Evolutionary conservation across 1,140 invertebrate species (phyloP), one percentile per base, ranked within the genome.

Genomic region (Diploscapter pachys): DNA sequence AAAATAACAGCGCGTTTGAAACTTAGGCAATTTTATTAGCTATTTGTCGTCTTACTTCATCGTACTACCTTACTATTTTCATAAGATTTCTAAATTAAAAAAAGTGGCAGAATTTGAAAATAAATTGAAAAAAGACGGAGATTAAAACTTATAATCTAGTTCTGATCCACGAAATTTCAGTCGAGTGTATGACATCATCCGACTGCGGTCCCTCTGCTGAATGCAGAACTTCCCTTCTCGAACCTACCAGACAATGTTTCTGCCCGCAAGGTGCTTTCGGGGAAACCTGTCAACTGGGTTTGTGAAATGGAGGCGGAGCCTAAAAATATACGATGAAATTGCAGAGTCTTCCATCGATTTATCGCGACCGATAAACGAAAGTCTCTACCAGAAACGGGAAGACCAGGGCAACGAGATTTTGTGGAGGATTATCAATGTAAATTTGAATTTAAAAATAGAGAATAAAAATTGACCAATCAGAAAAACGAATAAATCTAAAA

Each of bases 381-480:
- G 63, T 2, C 73, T 65, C 6, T 79, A 79, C 64, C 65, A 80
- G 6, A 75, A 77, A 63, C 73, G 72, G 5, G 77, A 75, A 48
- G 77, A 64, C 13, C 65, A 76, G 51, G 65, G 64, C 3, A 77
- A 80, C 73, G 79, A 80, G 67, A 80, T 79, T 54, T 80, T 70
- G 62, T 79, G 78, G 78, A 57, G 72, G n/a, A 72, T 79, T 53
- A 73, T 80, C 67, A 75, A 75, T 5, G 66, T 73, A n/a, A 11
- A 2, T 31, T 31, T 31, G 8, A 8, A 72, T 56, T 72, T 9
- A 74, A 49, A 11, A 9, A 68, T 68, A 51, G 5, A 68, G 13
- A n/a, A 11, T 9, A n/a, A 65, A 11, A 8, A 65, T 11, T 2
- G 63, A 65, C 9, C 9, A 48, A 61, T 31, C 51, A 48, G 52